phyloP scores from a whole-genome alignment of 2,797 vertebrate genomes.

The Botia almorhae region DNA sequence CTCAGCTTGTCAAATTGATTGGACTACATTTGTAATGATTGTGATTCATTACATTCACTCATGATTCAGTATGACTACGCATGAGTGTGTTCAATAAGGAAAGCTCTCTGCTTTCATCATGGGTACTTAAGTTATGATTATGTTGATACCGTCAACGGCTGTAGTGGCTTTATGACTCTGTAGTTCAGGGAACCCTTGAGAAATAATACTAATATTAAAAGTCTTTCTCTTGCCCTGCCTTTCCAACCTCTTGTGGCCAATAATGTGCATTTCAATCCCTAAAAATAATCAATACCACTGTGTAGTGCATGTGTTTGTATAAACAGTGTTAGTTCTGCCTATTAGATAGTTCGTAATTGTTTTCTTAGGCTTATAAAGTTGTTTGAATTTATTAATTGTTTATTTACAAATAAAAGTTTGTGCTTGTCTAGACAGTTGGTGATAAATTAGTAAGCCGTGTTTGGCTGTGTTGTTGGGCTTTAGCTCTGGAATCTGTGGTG shows the following conservation, averaged over 20 bases:
- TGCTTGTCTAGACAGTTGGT: no score
- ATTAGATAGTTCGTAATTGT: not conserved
- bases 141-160: conserved; percentile 7
- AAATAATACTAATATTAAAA: not conserved
- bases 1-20: not conserved
- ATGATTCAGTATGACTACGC: not conserved
- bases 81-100: not conserved
- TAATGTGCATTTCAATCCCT: not conserved
- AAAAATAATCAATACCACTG: not conserved
- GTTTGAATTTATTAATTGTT: no score
- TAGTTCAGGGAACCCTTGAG: conserved; percentile 26
- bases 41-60: conserved; percentile 3
- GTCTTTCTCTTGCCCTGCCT: not conserved
- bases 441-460: no score
- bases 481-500: no score
- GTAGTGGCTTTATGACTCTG: conserved; percentile 21
- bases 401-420: no score
- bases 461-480: no score
- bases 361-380: no score
- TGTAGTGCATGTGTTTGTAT: not conserved
- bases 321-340: not conserved
- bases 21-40: not conserved
- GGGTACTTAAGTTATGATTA: not conserved
- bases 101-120: conserved; percentile 3
- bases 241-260: not conserved